Percentiles rank a stretch among this genome's conserved stretches.
Conservation (phyloP, 1,140 invertebrate species). For the Hirudo medicinalis region DNA sequence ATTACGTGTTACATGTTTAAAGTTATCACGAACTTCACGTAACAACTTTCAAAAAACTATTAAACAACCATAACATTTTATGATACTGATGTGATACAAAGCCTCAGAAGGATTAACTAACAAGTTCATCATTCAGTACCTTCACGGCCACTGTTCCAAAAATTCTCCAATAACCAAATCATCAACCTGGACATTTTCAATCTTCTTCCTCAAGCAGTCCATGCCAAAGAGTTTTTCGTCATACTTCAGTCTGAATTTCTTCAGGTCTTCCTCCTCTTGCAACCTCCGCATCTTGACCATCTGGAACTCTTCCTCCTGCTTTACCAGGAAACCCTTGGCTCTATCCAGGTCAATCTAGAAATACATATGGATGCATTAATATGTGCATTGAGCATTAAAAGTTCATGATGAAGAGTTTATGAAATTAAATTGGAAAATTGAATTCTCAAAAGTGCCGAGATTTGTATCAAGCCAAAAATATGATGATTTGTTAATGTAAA, state of each 20-base stretch:
- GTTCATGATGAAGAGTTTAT: too few species aligned
- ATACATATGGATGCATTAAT: too few species aligned
- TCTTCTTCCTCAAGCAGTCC: not conserved
- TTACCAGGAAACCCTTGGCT: not conserved
- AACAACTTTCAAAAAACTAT: too few species aligned
- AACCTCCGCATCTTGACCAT: not conserved
- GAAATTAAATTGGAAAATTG: too few species aligned
- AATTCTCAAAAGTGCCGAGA: not conserved
- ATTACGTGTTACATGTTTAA: too few species aligned
- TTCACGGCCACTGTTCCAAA: too few species aligned
- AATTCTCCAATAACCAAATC: not conserved
- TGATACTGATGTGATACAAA: too few species aligned
- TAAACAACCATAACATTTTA: too few species aligned
- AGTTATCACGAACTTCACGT: too few species aligned
- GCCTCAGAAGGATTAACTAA: too few species aligned
- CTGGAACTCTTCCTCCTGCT: not conserved
- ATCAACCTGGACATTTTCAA: constrained; percentile 2
- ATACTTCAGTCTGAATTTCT: not conserved
- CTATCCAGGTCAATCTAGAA: not conserved
- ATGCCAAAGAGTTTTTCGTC: not conserved
- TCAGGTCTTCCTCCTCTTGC: not conserved
- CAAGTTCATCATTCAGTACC: too few species aligned
- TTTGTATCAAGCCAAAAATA: not conserved
- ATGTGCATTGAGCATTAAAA: too few species aligned
- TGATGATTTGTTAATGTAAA: not conserved